These are phyloP conservation scores for Cavia porcellus DNA, from an alignment of 2,113 vertebrate species.

Conservation along the genomic window DNA sequence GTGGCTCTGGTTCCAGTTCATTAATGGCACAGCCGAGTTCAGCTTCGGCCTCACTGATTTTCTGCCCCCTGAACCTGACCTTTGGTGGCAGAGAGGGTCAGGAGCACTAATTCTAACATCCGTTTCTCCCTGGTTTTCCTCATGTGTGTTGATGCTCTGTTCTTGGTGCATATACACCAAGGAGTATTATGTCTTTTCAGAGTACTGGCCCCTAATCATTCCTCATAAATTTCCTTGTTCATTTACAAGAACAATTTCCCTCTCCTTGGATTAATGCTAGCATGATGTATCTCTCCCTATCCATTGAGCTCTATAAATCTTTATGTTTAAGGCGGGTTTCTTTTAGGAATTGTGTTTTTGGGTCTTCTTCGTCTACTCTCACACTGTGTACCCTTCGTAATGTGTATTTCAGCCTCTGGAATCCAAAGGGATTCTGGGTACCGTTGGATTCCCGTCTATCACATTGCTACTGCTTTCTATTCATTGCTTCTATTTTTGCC, in stretches of 20 bases:
- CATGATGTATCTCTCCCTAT: neutral
- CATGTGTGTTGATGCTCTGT: neutral
- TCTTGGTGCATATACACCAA: neutral
- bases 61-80: neutral
- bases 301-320: neutral
- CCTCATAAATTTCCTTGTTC: neutral
- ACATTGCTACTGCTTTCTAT: neutral
- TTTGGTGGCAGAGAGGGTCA: neutral
- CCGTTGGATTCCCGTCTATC: neutral
- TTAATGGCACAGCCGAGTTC: neutral
- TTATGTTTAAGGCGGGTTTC: neutral
- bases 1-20: neutral
- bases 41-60: neutral
- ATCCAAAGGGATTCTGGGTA: neutral
- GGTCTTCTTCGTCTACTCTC: neutral
- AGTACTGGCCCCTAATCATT: neutral
- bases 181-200: neutral
- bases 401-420: neutral
- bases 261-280: neutral
- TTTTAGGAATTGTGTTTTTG: neutral
- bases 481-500: neutral
- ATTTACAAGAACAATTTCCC: neutral
- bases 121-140: neutral
- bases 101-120: neutral
- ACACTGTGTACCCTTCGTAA: neutral